Conservation (phyloP, 2,113 vertebrate species). For the Carassius carassius region DNA sequence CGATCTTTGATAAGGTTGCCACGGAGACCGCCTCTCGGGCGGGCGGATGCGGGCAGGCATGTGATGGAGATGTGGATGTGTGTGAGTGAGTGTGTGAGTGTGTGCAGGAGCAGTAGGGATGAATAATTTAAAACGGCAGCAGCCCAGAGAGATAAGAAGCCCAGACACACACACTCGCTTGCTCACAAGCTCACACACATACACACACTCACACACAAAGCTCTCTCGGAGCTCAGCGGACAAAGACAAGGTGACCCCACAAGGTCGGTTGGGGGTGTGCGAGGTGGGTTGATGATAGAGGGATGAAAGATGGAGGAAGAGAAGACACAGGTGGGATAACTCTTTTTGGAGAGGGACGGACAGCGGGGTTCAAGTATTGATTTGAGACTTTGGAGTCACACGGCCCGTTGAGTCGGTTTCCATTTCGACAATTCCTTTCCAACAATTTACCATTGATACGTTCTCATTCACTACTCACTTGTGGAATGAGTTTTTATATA, state of each 20-base stretch:
- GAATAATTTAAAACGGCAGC: slow-evolving; percentile 99
- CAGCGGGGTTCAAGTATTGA: slow-evolving; percentile 40
- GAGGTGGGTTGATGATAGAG: slow-evolving; percentile 61
- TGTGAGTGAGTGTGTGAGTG: slow-evolving; percentile 29
- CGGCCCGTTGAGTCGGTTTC: slow-evolving; percentile 29
- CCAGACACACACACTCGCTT: slow-evolving; percentile 67
- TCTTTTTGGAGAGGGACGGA: slow-evolving; percentile 35
- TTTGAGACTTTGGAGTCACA: slow-evolving; percentile 39
- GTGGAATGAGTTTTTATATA: not conserved
- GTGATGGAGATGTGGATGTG: slow-evolving; percentile 91
- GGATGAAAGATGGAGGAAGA: slow-evolving; percentile 53
- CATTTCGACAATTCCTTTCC: slow-evolving; percentile 7
- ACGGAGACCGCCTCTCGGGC: slow-evolving; percentile 98
- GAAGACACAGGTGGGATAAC: slow-evolving; percentile 31
- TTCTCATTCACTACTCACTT: not conserved
- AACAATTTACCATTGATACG: not conserved
- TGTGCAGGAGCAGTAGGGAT: slow-evolving; percentile 90
- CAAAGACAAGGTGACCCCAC: slow-evolving; percentile 91
- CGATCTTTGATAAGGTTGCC: slow-evolving; percentile 99
- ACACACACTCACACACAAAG: slow-evolving; percentile 61
- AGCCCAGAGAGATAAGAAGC: slow-evolving; percentile 96
- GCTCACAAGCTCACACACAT: not conserved
- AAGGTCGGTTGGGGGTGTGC: slow-evolving; percentile 80
- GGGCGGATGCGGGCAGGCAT: slow-evolving; percentile 85
- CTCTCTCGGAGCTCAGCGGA: slow-evolving; percentile 83